phyloP scores from a whole-genome alignment of 2,888 invertebrate genomes.

The Agonopterix alstromeriana region DNA sequence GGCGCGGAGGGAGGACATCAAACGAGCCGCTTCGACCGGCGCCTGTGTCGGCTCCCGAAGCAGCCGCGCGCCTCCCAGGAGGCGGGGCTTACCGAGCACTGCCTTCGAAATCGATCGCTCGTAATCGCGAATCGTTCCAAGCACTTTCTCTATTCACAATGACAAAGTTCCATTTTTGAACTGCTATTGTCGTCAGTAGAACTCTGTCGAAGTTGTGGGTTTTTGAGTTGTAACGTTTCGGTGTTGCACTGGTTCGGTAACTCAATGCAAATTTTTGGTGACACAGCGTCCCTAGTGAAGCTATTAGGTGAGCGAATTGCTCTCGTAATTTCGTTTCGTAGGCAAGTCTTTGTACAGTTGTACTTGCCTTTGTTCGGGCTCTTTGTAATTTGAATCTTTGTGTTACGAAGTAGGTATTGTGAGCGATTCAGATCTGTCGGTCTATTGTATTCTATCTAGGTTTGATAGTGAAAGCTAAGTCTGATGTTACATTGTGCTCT shows the following conservation, averaged over 20 bases:
- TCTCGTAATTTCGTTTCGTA: conserved; percentile 70
- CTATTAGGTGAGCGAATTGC: conserved; percentile 67
- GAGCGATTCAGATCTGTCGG: conserved; percentile 13
- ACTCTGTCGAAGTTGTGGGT: conserved; percentile 35
- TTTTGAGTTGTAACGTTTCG: conserved; percentile 30
- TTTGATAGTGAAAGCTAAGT: conserved; percentile 41
- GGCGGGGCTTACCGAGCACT: conserved; percentile 66
- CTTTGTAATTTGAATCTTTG: conserved; percentile 49
- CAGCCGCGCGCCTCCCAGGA: conserved; percentile 65
- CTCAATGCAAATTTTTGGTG: conserved; percentile 67
- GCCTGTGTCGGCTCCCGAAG: conserved; percentile 70
- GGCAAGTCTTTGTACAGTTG: conserved; percentile 60
- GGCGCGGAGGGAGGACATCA: conserved; percentile 48
- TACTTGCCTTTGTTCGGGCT: conserved; percentile 44
- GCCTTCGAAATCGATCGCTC: conserved; percentile 69
- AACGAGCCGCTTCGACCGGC: conserved; percentile 62
- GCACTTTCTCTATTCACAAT: conserved; percentile 17
- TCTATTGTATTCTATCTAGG: conserved; percentile 31
- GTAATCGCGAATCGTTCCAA: conserved; percentile 55
- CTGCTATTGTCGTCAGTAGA: conserved; percentile 13
- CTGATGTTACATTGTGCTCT: conserved; percentile 8
- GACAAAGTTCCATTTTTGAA: conserved; percentile 35
- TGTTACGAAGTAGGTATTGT: conserved; percentile 30
- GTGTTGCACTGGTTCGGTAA: conserved; percentile 29
- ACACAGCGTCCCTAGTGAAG: conserved; percentile 55